Conservation (phyloP, 2,113 vertebrate genomes). For the Seriola dumerili region DNA sequence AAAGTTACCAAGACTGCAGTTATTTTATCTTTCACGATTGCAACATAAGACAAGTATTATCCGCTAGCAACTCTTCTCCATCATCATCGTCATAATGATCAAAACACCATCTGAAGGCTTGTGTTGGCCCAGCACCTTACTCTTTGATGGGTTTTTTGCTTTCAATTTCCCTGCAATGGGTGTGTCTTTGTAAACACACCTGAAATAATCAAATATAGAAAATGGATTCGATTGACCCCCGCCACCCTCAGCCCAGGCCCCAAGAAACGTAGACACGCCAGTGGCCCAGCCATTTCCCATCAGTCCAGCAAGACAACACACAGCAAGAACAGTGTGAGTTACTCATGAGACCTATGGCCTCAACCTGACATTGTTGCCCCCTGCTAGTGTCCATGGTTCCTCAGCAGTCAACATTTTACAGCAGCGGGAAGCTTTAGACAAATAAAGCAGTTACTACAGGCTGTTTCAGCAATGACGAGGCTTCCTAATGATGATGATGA, state of each 20-base stretch:
- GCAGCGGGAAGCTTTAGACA: constrained; percentile 4
- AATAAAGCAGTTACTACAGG: constrained; percentile 27
- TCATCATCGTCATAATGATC: no score
- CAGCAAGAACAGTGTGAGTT: background rate
- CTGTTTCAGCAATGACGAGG: background rate
- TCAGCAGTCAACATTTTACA: background rate
- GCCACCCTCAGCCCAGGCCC: background rate
- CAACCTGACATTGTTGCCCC: background rate
- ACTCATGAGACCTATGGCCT: background rate
- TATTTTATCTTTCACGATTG: no score
- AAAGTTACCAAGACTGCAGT: background rate
- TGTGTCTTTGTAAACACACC: background rate
- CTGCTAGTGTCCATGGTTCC: background rate
- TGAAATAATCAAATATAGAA: background rate
- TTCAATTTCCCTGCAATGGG: background rate
- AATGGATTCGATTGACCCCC: background rate
- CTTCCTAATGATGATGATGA: constrained; percentile 62
- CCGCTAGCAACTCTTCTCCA: no score
- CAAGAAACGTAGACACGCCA: background rate
- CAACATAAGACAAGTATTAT: background rate
- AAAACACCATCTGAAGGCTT: background rate
- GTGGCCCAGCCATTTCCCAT: background rate
- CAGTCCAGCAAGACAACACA: background rate
- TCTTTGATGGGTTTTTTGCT: background rate
- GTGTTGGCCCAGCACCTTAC: background rate